phyloP scores from a whole-genome alignment of 2,888 invertebrate species.

The Melangyna quadrimaculata region DNA sequence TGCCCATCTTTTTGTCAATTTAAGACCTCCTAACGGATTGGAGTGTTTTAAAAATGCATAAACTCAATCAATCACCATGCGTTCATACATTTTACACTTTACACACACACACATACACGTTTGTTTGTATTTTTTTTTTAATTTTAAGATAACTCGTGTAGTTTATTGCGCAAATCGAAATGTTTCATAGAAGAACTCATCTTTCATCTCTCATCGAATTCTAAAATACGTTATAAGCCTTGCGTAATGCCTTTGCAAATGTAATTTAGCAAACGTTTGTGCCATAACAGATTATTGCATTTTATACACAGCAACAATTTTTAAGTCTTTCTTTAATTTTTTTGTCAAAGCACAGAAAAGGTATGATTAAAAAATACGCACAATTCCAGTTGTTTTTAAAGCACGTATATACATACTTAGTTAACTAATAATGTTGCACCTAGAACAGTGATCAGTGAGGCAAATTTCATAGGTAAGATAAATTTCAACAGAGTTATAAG shows the following conservation, averaged over 20 bases:
- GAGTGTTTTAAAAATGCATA: conserved; percentile 21
- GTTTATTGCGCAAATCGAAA: not conserved
- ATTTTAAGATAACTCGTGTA: conserved; percentile 17
- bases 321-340: not conserved
- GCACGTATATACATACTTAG: not conserved
- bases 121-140: conserved; percentile 1
- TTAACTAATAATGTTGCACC: conserved; percentile 13
- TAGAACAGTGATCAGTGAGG: conserved; percentile 4
- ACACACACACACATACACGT: too few relatives aligned
- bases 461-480: not conserved
- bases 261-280: conserved; percentile 48
- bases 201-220: conserved; percentile 19
- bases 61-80: conserved; percentile 3
- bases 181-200: conserved; percentile 8
- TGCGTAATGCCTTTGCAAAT: conserved; percentile 46
- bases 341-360: conserved; percentile 32
- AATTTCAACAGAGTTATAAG: not conserved
- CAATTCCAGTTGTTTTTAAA: conserved; percentile 4
- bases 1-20: conserved; percentile 44
- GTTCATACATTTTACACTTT: conserved; percentile 19
- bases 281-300: conserved; percentile 62
- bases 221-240: conserved; percentile 31
- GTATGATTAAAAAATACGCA: not conserved
- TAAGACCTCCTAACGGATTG: conserved; percentile 22
- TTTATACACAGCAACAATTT: conserved; percentile 25